Conservation (phyloP, 2,888 invertebrate species). For the Andrena praecox region DNA sequence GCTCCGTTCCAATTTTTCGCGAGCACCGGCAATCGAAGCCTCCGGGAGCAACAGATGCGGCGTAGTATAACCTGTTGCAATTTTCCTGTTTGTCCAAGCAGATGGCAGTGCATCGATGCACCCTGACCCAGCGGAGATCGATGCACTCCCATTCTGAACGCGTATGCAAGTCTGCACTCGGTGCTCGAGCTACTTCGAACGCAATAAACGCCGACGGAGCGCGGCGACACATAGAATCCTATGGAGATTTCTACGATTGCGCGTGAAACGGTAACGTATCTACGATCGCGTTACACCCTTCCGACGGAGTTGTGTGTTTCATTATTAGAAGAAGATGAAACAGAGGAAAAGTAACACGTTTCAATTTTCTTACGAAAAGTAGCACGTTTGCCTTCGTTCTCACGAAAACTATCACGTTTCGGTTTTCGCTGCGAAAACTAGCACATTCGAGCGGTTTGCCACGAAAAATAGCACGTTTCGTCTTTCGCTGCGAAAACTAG, state of each 20-base stretch:
- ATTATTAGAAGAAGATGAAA: not conserved
- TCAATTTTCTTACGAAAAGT: too few relatives aligned
- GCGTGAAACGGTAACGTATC: not conserved
- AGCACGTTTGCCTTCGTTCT: too few relatives aligned
- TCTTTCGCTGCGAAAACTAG: too few relatives aligned
- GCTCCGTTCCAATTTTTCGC: constrained; percentile 3
- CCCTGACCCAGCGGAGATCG: not conserved
- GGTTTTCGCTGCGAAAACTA: too few relatives aligned
- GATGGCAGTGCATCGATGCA: not conserved
- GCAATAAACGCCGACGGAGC: not conserved
- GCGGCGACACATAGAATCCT: not conserved
- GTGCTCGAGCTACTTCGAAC: not conserved
- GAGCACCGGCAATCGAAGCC: constrained; percentile 9
- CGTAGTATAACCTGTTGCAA: constrained; percentile 59
- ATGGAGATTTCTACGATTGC: not conserved
- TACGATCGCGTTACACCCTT: not conserved
- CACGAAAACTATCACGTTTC: too few relatives aligned
- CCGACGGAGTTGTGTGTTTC: not conserved
- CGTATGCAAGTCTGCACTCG: not conserved
- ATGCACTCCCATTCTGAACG: not conserved
- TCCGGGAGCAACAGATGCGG: constrained; percentile 48
- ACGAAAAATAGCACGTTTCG: too few relatives aligned
- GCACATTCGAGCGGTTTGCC: too few relatives aligned
- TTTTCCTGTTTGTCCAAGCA: constrained; percentile 19
- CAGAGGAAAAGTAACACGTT: too few relatives aligned